Conservation (phyloP, 2,797 vertebrate species). For the Tamandua tetradactyla region DNA sequence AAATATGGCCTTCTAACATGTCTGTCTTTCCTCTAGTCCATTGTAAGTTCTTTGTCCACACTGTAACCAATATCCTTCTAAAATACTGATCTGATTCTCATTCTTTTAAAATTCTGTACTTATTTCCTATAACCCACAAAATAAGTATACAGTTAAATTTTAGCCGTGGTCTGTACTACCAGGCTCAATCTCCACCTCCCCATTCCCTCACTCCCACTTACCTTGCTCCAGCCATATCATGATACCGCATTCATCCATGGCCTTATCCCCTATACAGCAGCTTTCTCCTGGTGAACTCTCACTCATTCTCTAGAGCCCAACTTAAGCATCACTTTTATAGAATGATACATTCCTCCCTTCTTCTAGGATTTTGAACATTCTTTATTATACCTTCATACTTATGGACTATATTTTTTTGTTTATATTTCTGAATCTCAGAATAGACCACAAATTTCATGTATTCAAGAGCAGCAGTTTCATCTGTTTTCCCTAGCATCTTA, state of each 20-base stretch:
- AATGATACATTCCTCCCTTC: neutral
- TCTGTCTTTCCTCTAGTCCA: neutral
- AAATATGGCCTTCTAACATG: neutral
- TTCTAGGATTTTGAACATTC: neutral
- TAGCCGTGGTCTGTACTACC: neutral
- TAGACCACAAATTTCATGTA: neutral
- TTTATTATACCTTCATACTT: neutral
- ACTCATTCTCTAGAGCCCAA: neutral
- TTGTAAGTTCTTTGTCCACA: neutral
- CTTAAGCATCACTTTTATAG: neutral
- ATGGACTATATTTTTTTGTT: neutral
- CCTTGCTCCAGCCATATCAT: fast-evolving
- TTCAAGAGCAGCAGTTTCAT: neutral
- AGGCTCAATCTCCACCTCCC: neutral
- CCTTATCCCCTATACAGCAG: too few relatives aligned
- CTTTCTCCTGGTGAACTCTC: neutral
- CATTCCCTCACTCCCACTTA: neutral
- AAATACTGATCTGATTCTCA: neutral
- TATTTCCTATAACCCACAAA: neutral
- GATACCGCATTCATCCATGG: fast-evolving
- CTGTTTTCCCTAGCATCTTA: neutral
- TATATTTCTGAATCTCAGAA: neutral
- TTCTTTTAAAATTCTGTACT: neutral
- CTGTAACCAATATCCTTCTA: neutral
- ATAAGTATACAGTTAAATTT: neutral